Evolutionary conservation across 2,888 invertebrate species (phyloP).

Genomic region (Stenolophus ochropezus): DNA sequence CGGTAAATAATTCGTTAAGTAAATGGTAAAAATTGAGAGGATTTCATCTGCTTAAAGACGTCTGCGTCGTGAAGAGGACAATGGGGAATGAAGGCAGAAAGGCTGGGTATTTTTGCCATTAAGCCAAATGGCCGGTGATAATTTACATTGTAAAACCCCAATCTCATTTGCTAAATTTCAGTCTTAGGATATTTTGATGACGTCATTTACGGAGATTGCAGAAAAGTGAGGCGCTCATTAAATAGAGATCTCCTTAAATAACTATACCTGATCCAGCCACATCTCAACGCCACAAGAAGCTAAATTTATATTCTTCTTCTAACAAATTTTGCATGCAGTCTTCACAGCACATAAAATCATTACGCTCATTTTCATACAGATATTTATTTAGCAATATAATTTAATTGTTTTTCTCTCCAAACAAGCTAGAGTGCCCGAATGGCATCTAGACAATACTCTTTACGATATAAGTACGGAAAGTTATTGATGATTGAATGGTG

Average conservation of each 20-base stretch:
- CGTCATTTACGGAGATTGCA: conserved; percentile 34
- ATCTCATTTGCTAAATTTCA: conserved; percentile 45
- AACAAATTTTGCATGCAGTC: conserved; percentile 1
- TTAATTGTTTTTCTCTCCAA: too few species aligned
- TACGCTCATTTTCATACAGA: too few species aligned
- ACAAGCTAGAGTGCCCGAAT: background rate
- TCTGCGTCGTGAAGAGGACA: background rate
- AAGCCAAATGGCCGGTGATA: conserved; percentile 29
- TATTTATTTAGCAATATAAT: too few species aligned
- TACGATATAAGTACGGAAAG: too few species aligned
- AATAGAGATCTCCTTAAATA: conserved; percentile 34
- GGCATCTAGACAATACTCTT: background rate
- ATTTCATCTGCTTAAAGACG: background rate
- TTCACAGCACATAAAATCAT: too few species aligned
- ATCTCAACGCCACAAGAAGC: background rate
- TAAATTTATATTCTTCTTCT: background rate
- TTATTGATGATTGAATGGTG: too few species aligned
- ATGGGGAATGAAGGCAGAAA: conserved; percentile 6
- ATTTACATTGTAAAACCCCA: conserved; percentile 44
- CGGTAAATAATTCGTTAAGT: background rate
- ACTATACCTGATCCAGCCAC: conserved; percentile 27
- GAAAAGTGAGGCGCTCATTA: conserved; percentile 30
- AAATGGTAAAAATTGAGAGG: background rate
- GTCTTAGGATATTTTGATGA: conserved; percentile 44
- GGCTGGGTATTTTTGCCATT: conserved; percentile 31